phyloP scores from a whole-genome alignment of 2,888 invertebrate genomes.

The Chrysolina americana region DNA sequence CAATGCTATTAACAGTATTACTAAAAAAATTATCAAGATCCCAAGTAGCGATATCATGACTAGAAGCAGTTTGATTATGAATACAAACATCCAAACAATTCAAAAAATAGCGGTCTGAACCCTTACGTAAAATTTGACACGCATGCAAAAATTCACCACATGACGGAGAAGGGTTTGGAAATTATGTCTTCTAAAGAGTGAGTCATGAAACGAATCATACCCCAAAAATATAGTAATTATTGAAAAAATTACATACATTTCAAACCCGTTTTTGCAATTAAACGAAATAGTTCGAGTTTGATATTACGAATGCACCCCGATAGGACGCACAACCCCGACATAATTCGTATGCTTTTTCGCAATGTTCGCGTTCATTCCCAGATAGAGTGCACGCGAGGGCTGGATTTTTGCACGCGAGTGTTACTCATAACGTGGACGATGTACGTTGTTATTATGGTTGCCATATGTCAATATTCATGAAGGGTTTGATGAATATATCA shows the following conservation, averaged over 20 bases:
- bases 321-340: not conserved
- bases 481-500: slow-evolving; percentile 16
- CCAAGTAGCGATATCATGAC: not conserved
- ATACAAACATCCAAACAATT: not conserved
- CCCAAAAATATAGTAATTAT: slow-evolving; percentile 14
- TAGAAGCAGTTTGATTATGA: not conserved
- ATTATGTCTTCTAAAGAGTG: slow-evolving; percentile 6
- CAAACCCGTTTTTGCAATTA: slow-evolving; percentile 22
- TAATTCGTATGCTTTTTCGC: slow-evolving; percentile 24
- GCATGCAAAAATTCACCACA: slow-evolving; percentile 16
- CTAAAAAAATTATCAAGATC: not conserved
- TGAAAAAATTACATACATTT: slow-evolving; percentile 29
- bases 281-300: slow-evolving; percentile 11
- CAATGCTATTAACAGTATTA: not conserved
- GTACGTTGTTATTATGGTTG: slow-evolving; percentile 15
- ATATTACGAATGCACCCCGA: slow-evolving; percentile 23
- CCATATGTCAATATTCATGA: slow-evolving; percentile 26
- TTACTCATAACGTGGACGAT: slow-evolving; percentile 25
- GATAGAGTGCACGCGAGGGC: slow-evolving; percentile 12
- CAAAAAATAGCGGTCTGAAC: not conserved
- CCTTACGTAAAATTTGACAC: not conserved
- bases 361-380: slow-evolving; percentile 23
- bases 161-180: not conserved
- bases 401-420: slow-evolving; percentile 28
- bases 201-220: slow-evolving; percentile 17